These are phyloP conservation scores for Morelia viridis DNA, from an alignment of 2,797 vertebrate species.

Conservation along the genomic window DNA sequence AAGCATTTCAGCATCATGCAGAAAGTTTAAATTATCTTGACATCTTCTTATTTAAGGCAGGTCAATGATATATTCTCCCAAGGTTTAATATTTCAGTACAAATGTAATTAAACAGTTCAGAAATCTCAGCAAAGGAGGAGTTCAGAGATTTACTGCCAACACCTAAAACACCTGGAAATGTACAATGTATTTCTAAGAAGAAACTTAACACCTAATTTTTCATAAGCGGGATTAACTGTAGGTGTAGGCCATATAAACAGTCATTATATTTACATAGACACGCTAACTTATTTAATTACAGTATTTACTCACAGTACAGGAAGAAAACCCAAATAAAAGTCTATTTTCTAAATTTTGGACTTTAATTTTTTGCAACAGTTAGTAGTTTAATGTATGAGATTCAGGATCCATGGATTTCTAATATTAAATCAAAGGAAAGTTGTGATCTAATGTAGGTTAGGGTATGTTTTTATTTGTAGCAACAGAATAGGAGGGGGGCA, in stretches of 20 bases:
- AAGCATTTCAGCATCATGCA: background rate
- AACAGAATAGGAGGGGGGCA: background rate
- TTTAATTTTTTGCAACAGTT: background rate
- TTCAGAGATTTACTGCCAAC: background rate
- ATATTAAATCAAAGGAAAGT: background rate
- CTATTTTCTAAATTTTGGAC: background rate
- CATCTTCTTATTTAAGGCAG: background rate
- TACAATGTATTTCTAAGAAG: background rate
- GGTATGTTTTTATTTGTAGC: background rate
- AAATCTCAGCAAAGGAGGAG: background rate
- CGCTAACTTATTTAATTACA: background rate
- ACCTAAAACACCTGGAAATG: background rate
- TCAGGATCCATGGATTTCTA: background rate
- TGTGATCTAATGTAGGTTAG: background rate
- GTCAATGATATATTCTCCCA: background rate
- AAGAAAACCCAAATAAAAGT: background rate
- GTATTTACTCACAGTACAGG: background rate
- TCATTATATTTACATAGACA: background rate
- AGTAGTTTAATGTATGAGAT: background rate
- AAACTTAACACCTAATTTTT: background rate
- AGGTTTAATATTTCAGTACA: background rate
- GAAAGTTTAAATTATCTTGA: background rate
- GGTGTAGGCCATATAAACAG: background rate
- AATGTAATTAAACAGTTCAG: constrained; percentile 5
- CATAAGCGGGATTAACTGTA: background rate